phyloP scores from a whole-genome alignment of 2,888 invertebrate species.

The Drosophila birchii region DNA sequence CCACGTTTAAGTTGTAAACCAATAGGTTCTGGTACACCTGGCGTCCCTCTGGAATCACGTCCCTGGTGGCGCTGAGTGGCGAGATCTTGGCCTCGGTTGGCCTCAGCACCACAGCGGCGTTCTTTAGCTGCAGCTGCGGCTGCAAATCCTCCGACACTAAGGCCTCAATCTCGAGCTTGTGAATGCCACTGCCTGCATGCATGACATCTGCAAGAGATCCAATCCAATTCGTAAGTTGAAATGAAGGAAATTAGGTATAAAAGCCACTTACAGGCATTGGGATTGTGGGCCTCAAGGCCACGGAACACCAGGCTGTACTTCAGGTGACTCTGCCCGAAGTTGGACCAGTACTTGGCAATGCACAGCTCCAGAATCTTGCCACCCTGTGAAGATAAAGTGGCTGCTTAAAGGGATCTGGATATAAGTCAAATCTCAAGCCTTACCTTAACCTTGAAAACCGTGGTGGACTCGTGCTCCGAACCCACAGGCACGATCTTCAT shows the following conservation, averaged over 20 bases:
- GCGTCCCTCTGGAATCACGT: slow-evolving; percentile 93
- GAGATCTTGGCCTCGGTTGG: slow-evolving; percentile 92
- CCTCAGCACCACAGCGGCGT: slow-evolving; percentile 90
- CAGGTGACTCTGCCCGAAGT: slow-evolving; percentile 90
- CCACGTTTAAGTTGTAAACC: slow-evolving; percentile 93
- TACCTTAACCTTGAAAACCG: slow-evolving; percentile 89
- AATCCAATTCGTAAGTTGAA: background rate
- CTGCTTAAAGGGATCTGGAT: background rate
- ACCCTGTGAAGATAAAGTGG: slow-evolving; percentile 85
- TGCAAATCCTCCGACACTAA: slow-evolving; percentile 90
- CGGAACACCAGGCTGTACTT: slow-evolving; percentile 92
- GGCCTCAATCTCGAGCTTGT: slow-evolving; percentile 90
- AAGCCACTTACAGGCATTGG: slow-evolving; percentile 84
- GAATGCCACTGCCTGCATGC: slow-evolving; percentile 91
- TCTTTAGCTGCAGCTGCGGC: slow-evolving; percentile 90
- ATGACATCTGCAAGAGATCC: slow-evolving; percentile 86
- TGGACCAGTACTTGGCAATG: slow-evolving; percentile 98
- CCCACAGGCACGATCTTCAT: slow-evolving; percentile 86
- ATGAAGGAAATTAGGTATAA: fast-evolving
- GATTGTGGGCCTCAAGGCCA: slow-evolving; percentile 89
- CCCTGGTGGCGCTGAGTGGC: slow-evolving; percentile 91
- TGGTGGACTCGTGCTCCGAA: slow-evolving; percentile 88
- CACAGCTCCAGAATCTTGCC: slow-evolving; percentile 94
- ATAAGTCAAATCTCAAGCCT: slow-evolving; percentile 49
- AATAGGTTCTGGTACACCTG: slow-evolving; percentile 96